Base-by-base conservation (phyloP, 2,888 invertebrate species). In the Microdon myrmicae region DNA sequence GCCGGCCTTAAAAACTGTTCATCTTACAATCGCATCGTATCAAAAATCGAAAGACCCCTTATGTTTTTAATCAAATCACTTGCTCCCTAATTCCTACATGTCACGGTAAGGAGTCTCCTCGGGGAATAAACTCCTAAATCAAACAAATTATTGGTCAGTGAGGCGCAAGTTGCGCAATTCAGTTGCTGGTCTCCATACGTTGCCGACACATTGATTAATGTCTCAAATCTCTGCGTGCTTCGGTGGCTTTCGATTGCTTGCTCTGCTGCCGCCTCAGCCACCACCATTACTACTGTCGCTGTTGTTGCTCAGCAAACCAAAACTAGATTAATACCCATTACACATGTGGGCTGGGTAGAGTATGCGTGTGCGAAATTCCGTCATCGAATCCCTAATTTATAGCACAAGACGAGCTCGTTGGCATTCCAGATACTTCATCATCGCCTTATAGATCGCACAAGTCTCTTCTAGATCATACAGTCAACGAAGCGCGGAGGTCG, bases 131-230 rank as follows among this genome's bases (percentile, higher is more conserved):
- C 51, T 38, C 64, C 41, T 58, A 58, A 64, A 64, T 64, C 58
- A 64, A 58, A 58, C 58, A 53, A 64, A 64, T 58, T 58, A 53
- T 38, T 41, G 29, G 26, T 41, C 14, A 49, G 25, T 28, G 16
- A 19, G 4, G 17, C 6, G 5, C 31, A 22, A 35, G 31, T 58
- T 66, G 51, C 59, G 39, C 48, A 53, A 44, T 53, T 17, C 53
- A 59, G 53, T 34, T 53, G 43, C 47, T 16, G 8, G 31, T 28
- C 39, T 29, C 20, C 48, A 26, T 41, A 7, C 25, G 12, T 20
- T 45, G 48, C 43, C 48, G 66, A 59, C 66, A 66, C 17, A 14
- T 59, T 66, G 66, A 66, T 66, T 66, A 49, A 66, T 66, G 48
- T 31, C 23, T 7, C 17, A 25, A 58, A 51, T 53, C 51, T 37